Percentiles rank a stretch among this genome's conserved stretches.
These are phyloP conservation scores for Cyphomyrus plagiostoma DNA, from an alignment of 2,113 vertebrate species.

Conservation along the genomic window DNA sequence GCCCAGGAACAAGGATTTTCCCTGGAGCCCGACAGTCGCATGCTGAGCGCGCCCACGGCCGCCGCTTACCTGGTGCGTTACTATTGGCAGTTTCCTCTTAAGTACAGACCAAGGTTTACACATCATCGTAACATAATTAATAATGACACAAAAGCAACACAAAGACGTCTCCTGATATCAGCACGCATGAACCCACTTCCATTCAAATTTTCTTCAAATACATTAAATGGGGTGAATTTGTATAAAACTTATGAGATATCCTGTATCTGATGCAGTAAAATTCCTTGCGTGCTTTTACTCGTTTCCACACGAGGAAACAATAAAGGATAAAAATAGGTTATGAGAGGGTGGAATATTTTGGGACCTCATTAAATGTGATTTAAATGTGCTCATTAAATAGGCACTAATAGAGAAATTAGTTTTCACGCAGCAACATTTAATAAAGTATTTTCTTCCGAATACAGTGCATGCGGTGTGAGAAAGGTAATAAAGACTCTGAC, in stretches of 20 bases:
- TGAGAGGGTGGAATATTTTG: not conserved
- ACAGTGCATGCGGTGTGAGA: not conserved
- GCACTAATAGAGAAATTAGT: not conserved
- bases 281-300: not conserved
- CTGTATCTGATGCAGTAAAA: not conserved
- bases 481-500: not conserved
- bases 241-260: not conserved
- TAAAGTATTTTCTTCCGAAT: not conserved
- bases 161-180: not conserved
- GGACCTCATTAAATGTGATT: not conserved
- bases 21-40: slow-evolving; percentile 38
- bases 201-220: not conserved
- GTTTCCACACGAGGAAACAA: not conserved
- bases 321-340: not conserved
- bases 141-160: not conserved
- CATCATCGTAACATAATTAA: not conserved
- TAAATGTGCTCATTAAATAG: not conserved
- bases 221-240: not conserved
- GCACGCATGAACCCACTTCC: not conserved
- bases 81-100: not conserved
- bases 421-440: not conserved
- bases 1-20: slow-evolving; percentile 28
- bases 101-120: not conserved
- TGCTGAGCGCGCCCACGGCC: slow-evolving; percentile 36
- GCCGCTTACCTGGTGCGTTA: slow-evolving; percentile 40